phyloP scores from a whole-genome alignment of 1,140 invertebrate species.

The Muscidifurax raptorellus region DNA sequence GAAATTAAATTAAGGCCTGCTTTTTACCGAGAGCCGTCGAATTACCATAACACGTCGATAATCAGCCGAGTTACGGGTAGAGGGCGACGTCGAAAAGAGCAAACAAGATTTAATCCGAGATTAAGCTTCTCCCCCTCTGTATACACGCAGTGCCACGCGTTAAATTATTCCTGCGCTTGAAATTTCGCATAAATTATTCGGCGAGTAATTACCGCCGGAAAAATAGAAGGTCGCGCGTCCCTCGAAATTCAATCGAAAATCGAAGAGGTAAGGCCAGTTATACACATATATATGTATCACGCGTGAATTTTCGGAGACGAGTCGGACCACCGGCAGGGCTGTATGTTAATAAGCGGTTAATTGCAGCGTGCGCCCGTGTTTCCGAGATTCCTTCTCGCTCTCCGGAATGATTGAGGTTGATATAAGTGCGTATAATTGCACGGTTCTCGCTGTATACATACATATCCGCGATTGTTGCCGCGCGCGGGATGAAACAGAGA shows the following conservation, averaged over 20 bases:
- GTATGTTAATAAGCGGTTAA: neutral
- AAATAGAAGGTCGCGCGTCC: too few relatives aligned
- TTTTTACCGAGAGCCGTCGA: neutral
- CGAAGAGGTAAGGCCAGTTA: neutral
- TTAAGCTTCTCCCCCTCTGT: neutral
- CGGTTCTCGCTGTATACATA: neutral
- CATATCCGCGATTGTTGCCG: neutral
- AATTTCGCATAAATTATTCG: neutral
- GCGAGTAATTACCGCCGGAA: neutral
- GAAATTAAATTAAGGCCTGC: neutral
- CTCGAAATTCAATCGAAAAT: neutral
- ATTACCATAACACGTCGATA: constrained; percentile 40
- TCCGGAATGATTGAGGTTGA: neutral
- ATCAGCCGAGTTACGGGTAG: neutral
- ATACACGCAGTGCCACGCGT: neutral
- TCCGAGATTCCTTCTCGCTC: neutral
- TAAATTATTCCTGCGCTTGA: neutral
- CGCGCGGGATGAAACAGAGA: neutral
- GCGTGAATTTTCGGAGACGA: neutral
- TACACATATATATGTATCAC: neutral
- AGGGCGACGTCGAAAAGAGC: neutral
- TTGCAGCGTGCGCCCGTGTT: neutral
- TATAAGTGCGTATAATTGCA: constrained; percentile 11
- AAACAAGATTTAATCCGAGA: constrained; percentile 20
- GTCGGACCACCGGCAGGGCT: neutral